Evolutionary conservation across 2,888 invertebrate genomes (phyloP).

Genomic region (Hemistola chrysoprasaria): DNA sequence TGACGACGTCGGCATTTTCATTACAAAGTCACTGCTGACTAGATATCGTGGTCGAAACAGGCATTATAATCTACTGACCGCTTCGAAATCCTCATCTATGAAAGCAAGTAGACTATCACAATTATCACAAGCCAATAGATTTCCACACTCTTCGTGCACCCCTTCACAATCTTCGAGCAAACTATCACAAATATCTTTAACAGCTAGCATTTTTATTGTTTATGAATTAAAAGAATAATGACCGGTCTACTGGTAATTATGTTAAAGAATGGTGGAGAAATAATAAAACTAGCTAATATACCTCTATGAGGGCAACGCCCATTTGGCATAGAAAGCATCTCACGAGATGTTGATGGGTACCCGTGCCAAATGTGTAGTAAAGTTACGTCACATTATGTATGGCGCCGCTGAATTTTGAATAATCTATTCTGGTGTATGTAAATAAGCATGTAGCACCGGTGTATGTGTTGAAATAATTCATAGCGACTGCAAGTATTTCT

Average conservation of each 20-base stretch:
- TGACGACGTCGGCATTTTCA: too few relatives aligned
- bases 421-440: conserved; percentile 14
- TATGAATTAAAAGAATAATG: conserved; percentile 35
- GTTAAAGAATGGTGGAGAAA: conserved; percentile 47
- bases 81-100: conserved; percentile 26
- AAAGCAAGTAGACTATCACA: conserved; percentile 17
- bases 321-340: conserved; percentile 48
- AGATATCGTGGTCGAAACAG: too few relatives aligned
- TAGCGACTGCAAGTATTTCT: too few relatives aligned
- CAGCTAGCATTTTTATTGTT: conserved; percentile 20
- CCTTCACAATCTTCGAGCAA: conserved; percentile 18
- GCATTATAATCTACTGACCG: conserved; percentile 20
- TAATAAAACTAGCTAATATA: conserved; percentile 20
- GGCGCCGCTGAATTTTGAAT: conserved; percentile 14
- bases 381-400: conserved; percentile 29
- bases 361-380: conserved; percentile 40
- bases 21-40: too few relatives aligned
- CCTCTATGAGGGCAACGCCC: conserved; percentile 30
- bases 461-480: conserved; percentile 6
- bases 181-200: conserved; percentile 30
- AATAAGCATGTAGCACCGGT: conserved; percentile 4
- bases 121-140: conserved; percentile 10
- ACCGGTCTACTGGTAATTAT: conserved; percentile 36
- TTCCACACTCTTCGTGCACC: conserved; percentile 11
- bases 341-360: conserved; percentile 38